Evolutionary conservation across 1,140 invertebrate genomes (phyloP), one percentile per base, ranked within the genome.

Genomic region (Oedothorax gibbosus): DNA sequence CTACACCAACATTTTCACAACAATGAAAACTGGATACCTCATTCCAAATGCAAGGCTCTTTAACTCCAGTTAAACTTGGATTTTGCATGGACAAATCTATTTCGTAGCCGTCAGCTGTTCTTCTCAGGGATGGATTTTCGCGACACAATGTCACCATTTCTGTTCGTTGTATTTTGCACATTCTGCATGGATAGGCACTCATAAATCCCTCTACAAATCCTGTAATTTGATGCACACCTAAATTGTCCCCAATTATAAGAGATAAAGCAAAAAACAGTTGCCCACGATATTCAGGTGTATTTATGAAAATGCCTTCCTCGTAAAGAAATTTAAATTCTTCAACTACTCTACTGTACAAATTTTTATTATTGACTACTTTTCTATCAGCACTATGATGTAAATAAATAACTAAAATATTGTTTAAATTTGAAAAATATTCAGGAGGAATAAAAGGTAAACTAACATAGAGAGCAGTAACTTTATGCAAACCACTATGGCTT

Each of bases 381-480:
- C n/a, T n/a, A n/a, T n/a, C n/a, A n/a, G n/a, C n/a, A n/a, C n/a
- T n/a, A n/a, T n/a, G 64, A 8, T 65, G 64, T 65, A 65, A 65
- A 65, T 20, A 65, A 65, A 65, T 20, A 65, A 65, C 18, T 65
- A 65, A 65, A 65, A 65, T 65, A 20, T 10, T 65, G 20, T 65
- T 20, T 65, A 65, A 65, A 65, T 65, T 65, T 65, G 8, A 10
- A 65, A 10, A 10, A 65, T n/a, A n/a, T n/a, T n/a, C n/a, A n/a
- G n/a, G n/a, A n/a, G n/a, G n/a, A n/a, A n/a, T n/a, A n/a, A n/a
- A n/a, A n/a, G n/a, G n/a, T n/a, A n/a, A n/a, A n/a, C n/a, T n/a
- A n/a, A n/a, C n/a, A n/a, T n/a, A n/a, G n/a, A n/a, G n/a, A n/a
- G n/a, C n/a, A n/a, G n/a, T n/a, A n/a, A n/a, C n/a, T n/a, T n/a